Conservation (phyloP, 1,140 invertebrate species). For the Camponotus vicinus region DNA sequence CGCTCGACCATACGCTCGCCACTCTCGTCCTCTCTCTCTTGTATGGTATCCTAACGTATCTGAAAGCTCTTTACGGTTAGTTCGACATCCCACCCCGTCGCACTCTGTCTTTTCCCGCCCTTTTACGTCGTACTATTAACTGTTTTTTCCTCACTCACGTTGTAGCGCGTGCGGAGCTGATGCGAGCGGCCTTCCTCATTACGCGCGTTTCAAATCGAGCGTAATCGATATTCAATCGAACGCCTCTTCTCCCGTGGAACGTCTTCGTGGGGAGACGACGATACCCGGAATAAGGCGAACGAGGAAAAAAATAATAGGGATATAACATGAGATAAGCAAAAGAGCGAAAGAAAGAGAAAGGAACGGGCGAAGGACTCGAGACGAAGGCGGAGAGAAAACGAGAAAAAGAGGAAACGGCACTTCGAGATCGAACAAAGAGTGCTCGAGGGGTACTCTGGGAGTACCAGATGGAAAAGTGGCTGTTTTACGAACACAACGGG, state of each 20-base stretch:
- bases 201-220: slow-evolving; percentile 67
- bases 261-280: slow-evolving; percentile 24
- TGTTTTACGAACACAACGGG: slow-evolving; percentile 78
- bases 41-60: slow-evolving; percentile 56
- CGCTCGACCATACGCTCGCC: slow-evolving; percentile 47
- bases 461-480: slow-evolving; percentile 76
- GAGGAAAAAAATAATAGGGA: slow-evolving; percentile 50
- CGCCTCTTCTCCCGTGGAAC: background rate
- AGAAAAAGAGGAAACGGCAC: slow-evolving; percentile 21
- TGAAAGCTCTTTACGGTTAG: slow-evolving; percentile 73
- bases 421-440: slow-evolving; percentile 79
- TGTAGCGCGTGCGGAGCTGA: slow-evolving; percentile 42
- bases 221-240: slow-evolving; percentile 74
- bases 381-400: background rate
- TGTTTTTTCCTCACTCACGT: slow-evolving; percentile 27
- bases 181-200: slow-evolving; percentile 59
- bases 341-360: slow-evolving; percentile 28
- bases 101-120: background rate
- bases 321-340: background rate
- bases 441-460: slow-evolving; percentile 75
- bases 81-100: slow-evolving; percentile 51
- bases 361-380: background rate
- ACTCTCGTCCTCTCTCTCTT: background rate
- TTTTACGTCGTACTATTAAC: slow-evolving; percentile 65
- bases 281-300: background rate